Percentiles rank a stretch among this genome's conserved stretches.
Evolutionary conservation across 2,888 invertebrate species (phyloP).

Genomic region (Proisotoma minuta): DNA sequence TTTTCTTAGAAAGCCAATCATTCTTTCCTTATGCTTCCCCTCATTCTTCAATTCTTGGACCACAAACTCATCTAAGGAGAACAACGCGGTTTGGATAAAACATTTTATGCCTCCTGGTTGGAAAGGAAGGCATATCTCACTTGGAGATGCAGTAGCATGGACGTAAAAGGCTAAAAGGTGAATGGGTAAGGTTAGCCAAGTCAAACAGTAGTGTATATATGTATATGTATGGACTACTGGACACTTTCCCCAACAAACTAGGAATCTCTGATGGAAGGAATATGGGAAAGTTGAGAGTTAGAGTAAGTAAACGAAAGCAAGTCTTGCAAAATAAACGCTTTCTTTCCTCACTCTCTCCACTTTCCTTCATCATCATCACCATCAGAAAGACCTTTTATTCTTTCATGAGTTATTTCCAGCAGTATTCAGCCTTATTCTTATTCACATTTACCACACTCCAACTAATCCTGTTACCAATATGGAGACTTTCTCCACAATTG

Average conservation of each 20-base stretch:
- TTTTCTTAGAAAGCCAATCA: background rate
- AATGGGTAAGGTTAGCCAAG: conserved; percentile 18
- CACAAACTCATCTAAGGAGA: background rate
- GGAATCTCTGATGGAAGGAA: too few relatives aligned
- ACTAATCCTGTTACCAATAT: too few relatives aligned
- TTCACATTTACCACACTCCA: too few relatives aligned
- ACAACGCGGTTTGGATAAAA: background rate
- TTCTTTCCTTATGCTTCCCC: background rate
- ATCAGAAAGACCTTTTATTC: background rate
- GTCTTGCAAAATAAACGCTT: conserved; percentile 18
- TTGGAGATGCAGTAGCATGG: too few relatives aligned
- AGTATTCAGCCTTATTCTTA: too few relatives aligned
- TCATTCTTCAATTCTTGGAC: background rate
- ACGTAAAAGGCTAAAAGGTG: conserved; percentile 17
- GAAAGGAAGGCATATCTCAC: too few relatives aligned
- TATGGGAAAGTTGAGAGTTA: too few relatives aligned
- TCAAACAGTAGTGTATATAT: conserved; percentile 1
- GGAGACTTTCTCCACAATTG: too few relatives aligned
- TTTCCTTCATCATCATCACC: background rate
- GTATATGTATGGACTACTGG: too few relatives aligned
- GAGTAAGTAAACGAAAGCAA: background rate
- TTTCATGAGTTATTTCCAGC: too few relatives aligned
- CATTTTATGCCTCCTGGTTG: too few relatives aligned
- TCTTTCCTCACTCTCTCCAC: conserved; percentile 5
- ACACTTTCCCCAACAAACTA: too few relatives aligned